Base-by-base conservation (phyloP, 2,797 vertebrate species). In the Enteromius thamalakanensis region DNA sequence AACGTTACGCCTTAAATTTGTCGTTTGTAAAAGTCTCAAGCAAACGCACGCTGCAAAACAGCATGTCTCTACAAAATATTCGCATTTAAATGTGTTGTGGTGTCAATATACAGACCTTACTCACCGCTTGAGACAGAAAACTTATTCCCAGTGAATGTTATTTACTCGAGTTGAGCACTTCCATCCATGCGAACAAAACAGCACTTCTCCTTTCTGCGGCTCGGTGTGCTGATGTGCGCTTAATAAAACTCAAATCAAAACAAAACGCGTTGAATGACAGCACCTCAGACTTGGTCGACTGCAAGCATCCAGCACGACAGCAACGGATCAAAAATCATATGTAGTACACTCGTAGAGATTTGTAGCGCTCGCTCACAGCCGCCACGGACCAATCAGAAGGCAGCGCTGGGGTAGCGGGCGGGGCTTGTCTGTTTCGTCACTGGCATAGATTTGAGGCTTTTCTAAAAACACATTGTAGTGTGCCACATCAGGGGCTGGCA, bases 81-180 rank as follows among this genome's bases (percentile, higher is more conserved):
- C 37, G 40, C 32, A 34, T 40, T 34, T 26, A 12, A 40, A 55
- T 3, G 3, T 34, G n/a, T 14, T 19, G 47, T 26, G 17, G 34
- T 29, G 23, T 53, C n/a, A 21, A 51, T 21, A 29, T 51, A 62
- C 37, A 79, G 7, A 17, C 4, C 6, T 19, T 68, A 87, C 94
- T 93, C 72, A 95, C 94, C 93, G 91, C 91, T 78, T 58, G 29
- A 84, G 40, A 74, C 10, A 58, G 82, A 77, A 90, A 91, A 92
- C 91, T 93, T 92, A 90, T 85, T 86, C 42, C 82, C 79, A 87
- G 80, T 65, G 53, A 81, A 87, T 89, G 85, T 89, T 89, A 88
- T 89, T 87, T 53, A 79, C 86, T 89, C 88, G 90, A 90, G 87
- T 89, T 92, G 90, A 87, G 82, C 84, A 79, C 82, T 86, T 91